Conservation (phyloP, 2,113 vertebrate genomes). For the Pitta sordida region DNA sequence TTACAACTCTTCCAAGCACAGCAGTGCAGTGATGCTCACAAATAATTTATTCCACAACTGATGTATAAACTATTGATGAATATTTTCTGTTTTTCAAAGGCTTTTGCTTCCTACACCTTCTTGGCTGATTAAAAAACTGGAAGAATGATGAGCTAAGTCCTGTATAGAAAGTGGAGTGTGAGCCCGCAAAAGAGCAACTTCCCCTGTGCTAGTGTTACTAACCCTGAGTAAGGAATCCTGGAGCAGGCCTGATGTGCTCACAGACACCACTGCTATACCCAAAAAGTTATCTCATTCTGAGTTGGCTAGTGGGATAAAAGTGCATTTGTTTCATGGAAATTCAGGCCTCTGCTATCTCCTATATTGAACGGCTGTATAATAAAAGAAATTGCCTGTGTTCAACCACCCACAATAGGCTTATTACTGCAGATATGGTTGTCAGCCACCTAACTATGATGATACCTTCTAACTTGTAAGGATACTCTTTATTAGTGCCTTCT, state of each 20-base stretch:
- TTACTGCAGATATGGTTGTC: background rate
- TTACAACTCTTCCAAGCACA: conserved; percentile 16
- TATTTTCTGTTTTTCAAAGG: background rate
- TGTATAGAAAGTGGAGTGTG: background rate
- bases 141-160: background rate
- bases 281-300: background rate
- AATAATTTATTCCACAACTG: conserved; percentile 3
- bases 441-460: background rate
- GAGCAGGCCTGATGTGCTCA: background rate
- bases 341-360: background rate
- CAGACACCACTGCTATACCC: fast-evolving
- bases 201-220: background rate
- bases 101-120: conserved; percentile 3
- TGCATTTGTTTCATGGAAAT: background rate
- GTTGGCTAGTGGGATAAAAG: background rate
- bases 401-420: background rate
- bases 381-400: background rate
- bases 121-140: background rate
- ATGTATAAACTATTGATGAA: conserved; percentile 8
- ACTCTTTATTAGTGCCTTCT: background rate
- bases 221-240: background rate
- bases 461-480: background rate
- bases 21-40: background rate
- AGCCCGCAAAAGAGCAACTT: background rate
- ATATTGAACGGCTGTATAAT: fast-evolving